Conservation (phyloP, 2,888 invertebrate species). For the Drosophila rellima region DNA sequence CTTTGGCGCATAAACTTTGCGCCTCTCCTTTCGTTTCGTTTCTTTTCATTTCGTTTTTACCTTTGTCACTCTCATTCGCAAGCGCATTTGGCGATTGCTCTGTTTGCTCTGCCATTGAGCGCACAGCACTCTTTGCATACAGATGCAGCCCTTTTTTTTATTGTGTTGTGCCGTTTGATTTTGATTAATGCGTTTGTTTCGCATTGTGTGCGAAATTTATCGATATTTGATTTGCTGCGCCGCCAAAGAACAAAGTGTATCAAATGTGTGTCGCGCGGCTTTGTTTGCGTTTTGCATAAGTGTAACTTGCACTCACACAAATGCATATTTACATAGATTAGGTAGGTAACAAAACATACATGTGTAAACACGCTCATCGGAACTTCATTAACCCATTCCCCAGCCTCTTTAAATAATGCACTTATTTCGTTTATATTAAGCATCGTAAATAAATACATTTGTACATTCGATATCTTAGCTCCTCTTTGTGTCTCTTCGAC, state of each 20-base stretch:
- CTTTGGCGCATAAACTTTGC: constrained; percentile 67
- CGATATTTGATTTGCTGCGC: constrained; percentile 75
- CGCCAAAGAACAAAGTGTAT: constrained; percentile 64
- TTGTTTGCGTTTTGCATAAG: constrained; percentile 79
- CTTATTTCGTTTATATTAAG: neutral
- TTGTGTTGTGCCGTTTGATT: constrained; percentile 43
- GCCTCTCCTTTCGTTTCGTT: constrained; percentile 27
- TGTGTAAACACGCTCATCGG: constrained; percentile 39
- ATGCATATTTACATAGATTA: neutral
- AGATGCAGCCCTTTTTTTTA: constrained; percentile 52
- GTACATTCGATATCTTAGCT: no score
- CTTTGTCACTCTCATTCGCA: constrained; percentile 21
- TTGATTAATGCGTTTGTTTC: constrained; percentile 72
- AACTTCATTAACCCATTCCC: constrained; percentile 48
- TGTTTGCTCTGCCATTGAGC: constrained; percentile 38
- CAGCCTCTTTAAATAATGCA: neutral
- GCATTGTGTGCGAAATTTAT: constrained; percentile 76
- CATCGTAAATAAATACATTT: neutral
- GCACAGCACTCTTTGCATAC: constrained; percentile 53
- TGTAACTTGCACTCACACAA: constrained; percentile 15
- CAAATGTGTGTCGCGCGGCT: constrained; percentile 79
- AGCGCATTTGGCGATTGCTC: constrained; percentile 33
- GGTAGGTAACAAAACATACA: constrained; percentile 1
- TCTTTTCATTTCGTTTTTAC: constrained; percentile 19
- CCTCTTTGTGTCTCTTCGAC: neutral